Conservation (phyloP, 1,140 invertebrate genomes). For the Heliconius eleuchia region DNA sequence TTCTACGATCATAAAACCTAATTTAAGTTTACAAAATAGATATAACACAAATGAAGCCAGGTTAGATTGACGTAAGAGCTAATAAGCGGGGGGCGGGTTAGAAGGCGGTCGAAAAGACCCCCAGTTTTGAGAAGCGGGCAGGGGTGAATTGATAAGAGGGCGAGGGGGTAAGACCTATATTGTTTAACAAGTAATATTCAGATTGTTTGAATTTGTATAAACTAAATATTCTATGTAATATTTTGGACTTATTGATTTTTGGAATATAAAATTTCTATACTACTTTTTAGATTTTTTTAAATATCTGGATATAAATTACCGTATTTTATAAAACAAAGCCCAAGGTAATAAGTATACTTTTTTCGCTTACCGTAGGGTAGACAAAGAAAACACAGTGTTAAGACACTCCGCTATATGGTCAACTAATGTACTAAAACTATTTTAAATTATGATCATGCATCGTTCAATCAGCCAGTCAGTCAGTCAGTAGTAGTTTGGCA, state of each 20-base stretch:
- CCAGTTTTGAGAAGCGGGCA: constrained; percentile 56
- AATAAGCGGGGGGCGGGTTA: constrained; percentile 54
- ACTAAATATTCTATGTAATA: constrained; percentile 21
- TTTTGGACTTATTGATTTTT: neutral
- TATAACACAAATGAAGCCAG: constrained; percentile 45
- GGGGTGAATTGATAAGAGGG: constrained; percentile 57
- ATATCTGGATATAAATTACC: neutral
- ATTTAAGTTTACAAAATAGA: constrained; percentile 32
- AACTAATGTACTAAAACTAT: no score
- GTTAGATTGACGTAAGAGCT: constrained; percentile 52
- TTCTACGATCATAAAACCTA: neutral
- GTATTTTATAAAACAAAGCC: no score
- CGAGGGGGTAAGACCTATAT: constrained; percentile 46
- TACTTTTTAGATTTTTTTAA: neutral
- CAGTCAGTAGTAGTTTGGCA: no score
- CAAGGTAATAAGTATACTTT: no score
- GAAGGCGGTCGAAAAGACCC: constrained; percentile 57
- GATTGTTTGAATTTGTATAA: constrained; percentile 31
- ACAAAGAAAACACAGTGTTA: no score
- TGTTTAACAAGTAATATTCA: constrained; percentile 43
- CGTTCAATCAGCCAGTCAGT: no score
- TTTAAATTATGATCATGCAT: no score
- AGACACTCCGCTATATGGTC: no score
- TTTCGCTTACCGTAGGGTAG: no score
- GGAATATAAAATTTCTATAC: neutral